phyloP scores from a whole-genome alignment of 1,140 invertebrate species.

The Riptortus pedestris region DNA sequence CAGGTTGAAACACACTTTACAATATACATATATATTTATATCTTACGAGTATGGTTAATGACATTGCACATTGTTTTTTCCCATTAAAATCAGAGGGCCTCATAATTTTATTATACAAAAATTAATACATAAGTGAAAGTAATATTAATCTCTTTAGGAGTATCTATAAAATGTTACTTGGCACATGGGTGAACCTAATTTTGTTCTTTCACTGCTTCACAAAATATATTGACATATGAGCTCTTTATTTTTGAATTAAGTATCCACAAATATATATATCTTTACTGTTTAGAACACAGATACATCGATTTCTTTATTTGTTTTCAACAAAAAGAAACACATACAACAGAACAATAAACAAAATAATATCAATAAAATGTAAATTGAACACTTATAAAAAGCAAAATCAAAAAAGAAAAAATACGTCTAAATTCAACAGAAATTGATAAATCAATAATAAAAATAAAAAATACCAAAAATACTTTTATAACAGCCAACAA shows the following conservation, averaged over 20 bases:
- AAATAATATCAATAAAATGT: neutral
- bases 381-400: neutral
- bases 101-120: constrained; percentile 8
- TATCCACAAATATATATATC: neutral
- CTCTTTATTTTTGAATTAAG: neutral
- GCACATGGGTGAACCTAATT: too few relatives aligned
- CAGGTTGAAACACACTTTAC: constrained; percentile 22
- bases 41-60: constrained; percentile 20
- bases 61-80: constrained; percentile 20
- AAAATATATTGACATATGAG: too few relatives aligned
- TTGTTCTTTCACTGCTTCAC: too few relatives aligned
- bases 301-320: neutral
- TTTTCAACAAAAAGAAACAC: neutral
- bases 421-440: neutral
- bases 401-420: constrained; percentile 13
- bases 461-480: constrained; percentile 2
- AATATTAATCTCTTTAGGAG: constrained; percentile 9
- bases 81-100: neutral
- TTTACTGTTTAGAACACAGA: neutral
- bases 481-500: constrained; percentile 19
- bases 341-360: too few relatives aligned
- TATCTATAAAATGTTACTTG: constrained; percentile 14
- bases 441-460: constrained; percentile 13
- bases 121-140: constrained; percentile 11
- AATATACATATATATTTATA: constrained; percentile 13